Base-by-base conservation (phyloP, 2,113 vertebrate species). In the Patagioenas fasciata region DNA sequence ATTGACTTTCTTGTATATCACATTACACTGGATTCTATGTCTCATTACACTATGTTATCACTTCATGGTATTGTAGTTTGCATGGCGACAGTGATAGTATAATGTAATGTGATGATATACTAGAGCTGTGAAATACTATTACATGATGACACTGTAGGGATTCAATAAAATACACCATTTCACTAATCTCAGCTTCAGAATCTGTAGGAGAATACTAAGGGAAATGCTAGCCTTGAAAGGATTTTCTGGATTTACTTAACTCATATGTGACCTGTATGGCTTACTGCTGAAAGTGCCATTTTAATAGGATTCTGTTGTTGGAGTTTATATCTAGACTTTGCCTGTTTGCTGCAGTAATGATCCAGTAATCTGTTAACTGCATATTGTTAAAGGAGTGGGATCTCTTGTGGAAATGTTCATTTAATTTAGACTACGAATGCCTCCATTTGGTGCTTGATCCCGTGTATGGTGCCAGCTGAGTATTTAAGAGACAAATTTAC, bases 1-100 rank as follows among this genome's bases (percentile, higher is more conserved):
- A 96, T 95, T 97, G 95, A 96, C 95, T 98, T 97, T 95, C 96
- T 96, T 96, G 96, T 98, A 95, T 95, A 96, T 96, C 96, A 96
- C 96, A 97, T 98, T 97, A 96, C 90, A 95, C 77, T 96, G 74
- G 53, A 94, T 96, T 97, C 97, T 95, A 88, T 96, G 93, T 98
- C 96, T 98, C 97, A 98, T 98, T 98, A 97, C 89, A 70, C 42
- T 77, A 48, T 95, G 95, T 96, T 98, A 98, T 96, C 96, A 93
- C 97, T 97, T 98, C 97, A 97, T 85, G 94, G 95, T 95, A 85
- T 82, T 85, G 73, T 91, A 92, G 96, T 91, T 98, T 98, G 91
- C 47, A 91, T 85, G 92, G 95, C 11, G 89, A 95, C 91, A 89
- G 79, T 91, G 78, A 96, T 94, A 96, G 82, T 94, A 88, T 96